Conservation (phyloP, 2,888 invertebrate genomes). For the Metacarcinus magister region DNA sequence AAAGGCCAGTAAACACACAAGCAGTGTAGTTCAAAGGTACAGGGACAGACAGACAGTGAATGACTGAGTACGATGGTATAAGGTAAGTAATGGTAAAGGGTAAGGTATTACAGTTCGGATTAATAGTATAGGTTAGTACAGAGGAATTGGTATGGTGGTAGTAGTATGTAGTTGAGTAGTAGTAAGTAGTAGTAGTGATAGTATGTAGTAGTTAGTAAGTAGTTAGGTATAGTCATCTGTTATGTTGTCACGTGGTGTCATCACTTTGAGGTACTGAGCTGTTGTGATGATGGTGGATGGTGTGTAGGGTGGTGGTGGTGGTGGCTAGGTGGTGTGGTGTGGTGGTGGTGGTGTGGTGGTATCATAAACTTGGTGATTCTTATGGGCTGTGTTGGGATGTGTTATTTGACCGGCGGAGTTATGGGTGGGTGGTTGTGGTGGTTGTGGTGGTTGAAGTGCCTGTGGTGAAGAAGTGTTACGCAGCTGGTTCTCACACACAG, state of each 20-base stretch:
- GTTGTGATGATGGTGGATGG: not conserved
- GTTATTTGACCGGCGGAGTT: not conserved
- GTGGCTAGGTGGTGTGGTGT: not conserved
- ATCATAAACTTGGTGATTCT: not conserved
- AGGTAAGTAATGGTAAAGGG: not conserved
- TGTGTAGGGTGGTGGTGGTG: not conserved
- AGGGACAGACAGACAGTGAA: not conserved
- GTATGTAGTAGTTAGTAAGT: not conserved
- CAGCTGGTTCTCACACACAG: too few relatives aligned
- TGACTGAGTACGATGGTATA: not conserved
- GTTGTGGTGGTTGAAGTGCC: not conserved
- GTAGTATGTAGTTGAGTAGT: slow-evolving; percentile 34
- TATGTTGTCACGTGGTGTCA: too few relatives aligned
- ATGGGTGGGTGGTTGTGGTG: not conserved
- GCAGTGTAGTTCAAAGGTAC: not conserved
- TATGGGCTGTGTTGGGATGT: not conserved
- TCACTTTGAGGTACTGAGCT: too few relatives aligned
- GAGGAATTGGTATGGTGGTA: not conserved
- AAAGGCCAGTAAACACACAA: too few relatives aligned
- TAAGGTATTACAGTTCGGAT: not conserved
- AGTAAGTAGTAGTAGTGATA: not conserved
- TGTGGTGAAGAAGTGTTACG: not conserved
- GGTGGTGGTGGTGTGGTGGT: not conserved
- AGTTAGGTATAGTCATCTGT: too few relatives aligned
- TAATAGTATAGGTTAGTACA: not conserved